Percentiles rank a stretch among this genome's conserved stretches.
These are phyloP conservation scores for Cynoglossus semilaevis DNA, from an alignment of 2,113 vertebrate species.

Conservation along the genomic window DNA sequence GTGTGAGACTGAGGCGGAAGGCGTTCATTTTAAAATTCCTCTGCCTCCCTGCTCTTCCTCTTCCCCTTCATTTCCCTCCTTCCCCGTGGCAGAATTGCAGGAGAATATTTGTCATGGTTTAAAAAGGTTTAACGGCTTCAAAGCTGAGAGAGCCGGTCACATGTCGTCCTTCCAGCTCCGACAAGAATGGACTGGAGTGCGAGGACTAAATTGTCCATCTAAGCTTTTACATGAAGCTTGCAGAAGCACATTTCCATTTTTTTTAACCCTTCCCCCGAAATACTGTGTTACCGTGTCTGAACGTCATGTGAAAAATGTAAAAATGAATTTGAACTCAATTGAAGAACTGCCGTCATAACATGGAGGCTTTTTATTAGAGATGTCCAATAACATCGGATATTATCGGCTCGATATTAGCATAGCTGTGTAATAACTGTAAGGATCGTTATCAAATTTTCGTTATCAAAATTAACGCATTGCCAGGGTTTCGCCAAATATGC, in stretches of 20 bases:
- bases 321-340: too few species aligned
- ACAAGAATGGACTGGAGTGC: slow-evolving; percentile 63
- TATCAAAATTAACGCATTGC: too few species aligned
- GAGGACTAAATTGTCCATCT: slow-evolving; percentile 66
- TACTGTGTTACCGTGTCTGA: neutral
- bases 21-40: slow-evolving; percentile 49
- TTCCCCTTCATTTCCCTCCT: slow-evolving; percentile 57
- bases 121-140: slow-evolving; percentile 79
- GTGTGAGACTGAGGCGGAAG: slow-evolving; percentile 32
- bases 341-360: too few species aligned
- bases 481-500: too few species aligned
- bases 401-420: too few species aligned
- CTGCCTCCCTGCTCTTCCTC: slow-evolving; percentile 53
- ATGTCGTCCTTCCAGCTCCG: slow-evolving; percentile 67
- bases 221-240: slow-evolving; percentile 62
- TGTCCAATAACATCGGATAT: too few species aligned
- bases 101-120: slow-evolving; percentile 76
- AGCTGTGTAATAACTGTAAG: too few species aligned
- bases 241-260: slow-evolving; percentile 64
- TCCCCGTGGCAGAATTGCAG: slow-evolving; percentile 65
- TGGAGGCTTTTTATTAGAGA: too few species aligned
- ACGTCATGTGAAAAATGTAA: too few species aligned
- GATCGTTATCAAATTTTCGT: too few species aligned
- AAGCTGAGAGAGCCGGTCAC: slow-evolving; percentile 66
- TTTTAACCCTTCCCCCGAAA: slow-evolving; percentile 55